Evolutionary conservation across 2,797 vertebrate genomes (phyloP).

Genomic region (Botia almorhae): DNA sequence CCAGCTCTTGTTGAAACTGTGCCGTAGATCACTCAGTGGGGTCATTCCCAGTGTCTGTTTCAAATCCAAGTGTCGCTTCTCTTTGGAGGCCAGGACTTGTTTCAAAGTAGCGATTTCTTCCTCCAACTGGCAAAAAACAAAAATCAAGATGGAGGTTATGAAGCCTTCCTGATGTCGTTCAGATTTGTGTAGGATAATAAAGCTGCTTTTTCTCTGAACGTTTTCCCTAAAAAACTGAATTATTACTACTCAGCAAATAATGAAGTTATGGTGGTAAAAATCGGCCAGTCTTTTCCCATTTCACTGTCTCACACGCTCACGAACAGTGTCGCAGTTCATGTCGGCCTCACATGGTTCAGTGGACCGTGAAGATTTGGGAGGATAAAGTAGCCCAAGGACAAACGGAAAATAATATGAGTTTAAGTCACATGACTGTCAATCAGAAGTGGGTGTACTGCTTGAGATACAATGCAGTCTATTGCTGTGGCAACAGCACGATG

Average conservation of each 20-base stretch:
- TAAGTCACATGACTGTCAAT: conserved; percentile 25
- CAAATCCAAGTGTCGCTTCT: conserved; percentile 90
- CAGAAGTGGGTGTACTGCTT: not conserved
- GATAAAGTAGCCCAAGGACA: conserved; percentile 21
- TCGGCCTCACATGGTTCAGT: not conserved
- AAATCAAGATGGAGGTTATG: not conserved
- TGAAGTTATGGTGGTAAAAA: not conserved
- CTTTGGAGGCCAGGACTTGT: conserved; percentile 94
- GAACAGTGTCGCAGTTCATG: conserved; percentile 1
- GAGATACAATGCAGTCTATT: not conserved
- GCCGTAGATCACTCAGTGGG: conserved; percentile 87
- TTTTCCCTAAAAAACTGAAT: too few species aligned
- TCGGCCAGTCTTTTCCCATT: not conserved
- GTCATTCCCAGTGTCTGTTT: conserved; percentile 91
- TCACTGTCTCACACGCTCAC: not conserved
- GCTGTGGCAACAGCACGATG: not conserved
- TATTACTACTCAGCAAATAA: not conserved
- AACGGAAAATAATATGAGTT: not conserved
- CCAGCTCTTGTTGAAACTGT: conserved; percentile 94
- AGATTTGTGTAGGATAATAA: not conserved
- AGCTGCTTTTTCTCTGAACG: too few species aligned
- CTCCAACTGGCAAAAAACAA: conserved; percentile 82
- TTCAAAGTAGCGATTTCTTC: conserved; percentile 94
- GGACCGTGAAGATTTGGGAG: not conserved
- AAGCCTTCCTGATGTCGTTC: not conserved